Percentiles rank a stretch among this genome's conserved stretches.
Conservation (phyloP, 1,140 invertebrate species). For the Eriosoma lanigerum region DNA sequence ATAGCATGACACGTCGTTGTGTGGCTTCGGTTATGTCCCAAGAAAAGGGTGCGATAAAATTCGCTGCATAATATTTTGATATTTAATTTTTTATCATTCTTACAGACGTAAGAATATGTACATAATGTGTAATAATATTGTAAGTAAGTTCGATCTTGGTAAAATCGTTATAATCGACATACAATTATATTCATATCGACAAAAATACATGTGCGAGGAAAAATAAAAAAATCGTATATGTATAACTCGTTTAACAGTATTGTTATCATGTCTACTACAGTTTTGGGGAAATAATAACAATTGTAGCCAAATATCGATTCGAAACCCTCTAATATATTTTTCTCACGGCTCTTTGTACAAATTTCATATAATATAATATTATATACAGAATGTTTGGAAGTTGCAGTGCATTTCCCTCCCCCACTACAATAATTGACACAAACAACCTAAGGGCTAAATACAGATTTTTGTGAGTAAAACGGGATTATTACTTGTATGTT, state of each 20-base stretch:
- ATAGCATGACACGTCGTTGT: constrained; percentile 4
- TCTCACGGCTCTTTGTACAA: background rate
- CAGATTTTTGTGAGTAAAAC: background rate
- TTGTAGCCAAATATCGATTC: background rate
- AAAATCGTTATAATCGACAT: too few species aligned
- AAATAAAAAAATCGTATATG: too few species aligned
- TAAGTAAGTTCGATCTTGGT: too few species aligned
- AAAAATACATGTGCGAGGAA: too few species aligned
- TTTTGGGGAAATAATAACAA: background rate
- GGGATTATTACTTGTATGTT: background rate
- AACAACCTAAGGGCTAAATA: constrained; percentile 30
- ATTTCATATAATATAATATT: too few species aligned
- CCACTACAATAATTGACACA: constrained; percentile 30
- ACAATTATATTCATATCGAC: too few species aligned
- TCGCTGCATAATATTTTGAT: background rate
- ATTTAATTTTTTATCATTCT: constrained; percentile 19
- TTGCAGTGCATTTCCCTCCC: background rate
- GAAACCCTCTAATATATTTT: background rate
- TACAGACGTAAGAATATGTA: too few species aligned
- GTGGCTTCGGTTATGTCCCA: constrained; percentile 21
- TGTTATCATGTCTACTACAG: too few species aligned
- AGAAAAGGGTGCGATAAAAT: background rate
- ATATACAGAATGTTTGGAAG: background rate
- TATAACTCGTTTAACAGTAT: too few species aligned
- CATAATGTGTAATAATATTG: too few species aligned